phyloP scores from a whole-genome alignment of 2,797 vertebrate species.

The Leuciscus waleckii region DNA sequence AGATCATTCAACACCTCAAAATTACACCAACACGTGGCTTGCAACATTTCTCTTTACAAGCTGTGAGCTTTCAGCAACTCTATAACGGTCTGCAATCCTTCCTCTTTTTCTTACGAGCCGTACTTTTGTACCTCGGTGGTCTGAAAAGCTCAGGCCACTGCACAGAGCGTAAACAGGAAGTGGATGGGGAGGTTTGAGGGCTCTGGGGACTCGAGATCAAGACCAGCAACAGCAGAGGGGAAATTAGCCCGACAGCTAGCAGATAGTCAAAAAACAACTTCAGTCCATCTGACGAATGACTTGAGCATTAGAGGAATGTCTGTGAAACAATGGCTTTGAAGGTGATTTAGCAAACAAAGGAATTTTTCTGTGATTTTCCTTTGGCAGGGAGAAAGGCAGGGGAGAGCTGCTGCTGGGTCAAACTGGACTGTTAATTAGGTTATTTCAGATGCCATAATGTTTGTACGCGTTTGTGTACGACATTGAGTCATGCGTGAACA shows the following conservation, averaged over 20 bases:
- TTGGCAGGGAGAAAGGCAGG: background rate
- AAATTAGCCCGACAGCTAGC: slow-evolving; percentile 47
- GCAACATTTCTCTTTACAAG: slow-evolving; percentile 6
- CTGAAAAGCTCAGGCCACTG: slow-evolving; percentile 66
- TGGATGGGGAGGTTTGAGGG: slow-evolving; percentile 64
- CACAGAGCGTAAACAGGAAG: slow-evolving; percentile 79
- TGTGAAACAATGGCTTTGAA: slow-evolving; percentile 55
- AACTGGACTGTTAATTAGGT: background rate
- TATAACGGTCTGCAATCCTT: slow-evolving; percentile 8
- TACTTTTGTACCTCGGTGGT: slow-evolving; percentile 53
- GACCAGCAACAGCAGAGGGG: slow-evolving; percentile 39
- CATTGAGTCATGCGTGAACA: background rate
- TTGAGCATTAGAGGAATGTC: slow-evolving; percentile 54
- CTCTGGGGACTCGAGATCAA: slow-evolving; percentile 50
- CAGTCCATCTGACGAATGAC: slow-evolving; percentile 36
- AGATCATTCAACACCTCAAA: background rate
- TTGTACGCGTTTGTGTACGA: background rate
- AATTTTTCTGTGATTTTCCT: slow-evolving; percentile 10
- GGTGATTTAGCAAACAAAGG: slow-evolving; percentile 23
- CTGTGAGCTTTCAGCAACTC: background rate
- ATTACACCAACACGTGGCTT: slow-evolving; percentile 11
- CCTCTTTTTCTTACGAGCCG: slow-evolving; percentile 49
- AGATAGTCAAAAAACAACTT: slow-evolving; percentile 55
- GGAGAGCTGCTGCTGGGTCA: background rate
- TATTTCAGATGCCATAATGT: background rate